Conservation (phyloP, 2,797 vertebrate species). For the Urosaurus nigricauda region DNA sequence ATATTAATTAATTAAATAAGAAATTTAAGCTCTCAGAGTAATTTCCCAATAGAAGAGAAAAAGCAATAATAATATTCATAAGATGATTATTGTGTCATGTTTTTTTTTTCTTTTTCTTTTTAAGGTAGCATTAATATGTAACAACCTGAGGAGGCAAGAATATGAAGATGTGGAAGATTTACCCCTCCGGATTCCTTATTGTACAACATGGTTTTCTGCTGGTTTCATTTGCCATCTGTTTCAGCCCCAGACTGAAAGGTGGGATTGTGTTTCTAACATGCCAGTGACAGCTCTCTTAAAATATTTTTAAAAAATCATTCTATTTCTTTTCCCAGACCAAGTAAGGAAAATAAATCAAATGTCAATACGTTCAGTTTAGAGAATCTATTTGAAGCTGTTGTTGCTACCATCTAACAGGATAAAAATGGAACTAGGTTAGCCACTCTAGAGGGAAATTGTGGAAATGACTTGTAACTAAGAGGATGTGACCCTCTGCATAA, state of each 20-base stretch:
- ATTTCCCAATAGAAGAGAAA: background rate
- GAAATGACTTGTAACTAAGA: slow-evolving; percentile 84
- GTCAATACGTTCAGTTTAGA: slow-evolving; percentile 74
- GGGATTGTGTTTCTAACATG: slow-evolving; percentile 37
- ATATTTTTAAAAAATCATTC: background rate
- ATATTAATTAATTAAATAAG: too few species aligned
- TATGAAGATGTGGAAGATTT: slow-evolving; percentile 15
- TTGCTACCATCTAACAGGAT: slow-evolving; percentile 68
- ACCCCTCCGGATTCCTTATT: background rate
- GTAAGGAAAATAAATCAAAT: slow-evolving; percentile 62
- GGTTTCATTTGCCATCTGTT: slow-evolving; percentile 41
- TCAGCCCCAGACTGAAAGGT: background rate
- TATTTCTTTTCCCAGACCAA: slow-evolving; percentile 20
- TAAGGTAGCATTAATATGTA: slow-evolving; percentile 12
- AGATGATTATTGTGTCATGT: accelerated
- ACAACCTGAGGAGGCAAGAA: background rate
- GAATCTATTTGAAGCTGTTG: slow-evolving; percentile 73
- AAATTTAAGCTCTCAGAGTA: background rate
- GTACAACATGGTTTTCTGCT: background rate
- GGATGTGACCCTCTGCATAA: slow-evolving; percentile 83
- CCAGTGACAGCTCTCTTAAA: slow-evolving; percentile 22
- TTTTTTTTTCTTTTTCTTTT: background rate
- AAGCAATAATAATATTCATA: background rate
- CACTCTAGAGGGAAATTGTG: slow-evolving; percentile 75
- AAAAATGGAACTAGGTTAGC: slow-evolving; percentile 60